Evolutionary conservation across 2,113 vertebrate species (phyloP), one percentile per base, ranked within the genome.

Genomic region (Triplophysa siluroides): DNA sequence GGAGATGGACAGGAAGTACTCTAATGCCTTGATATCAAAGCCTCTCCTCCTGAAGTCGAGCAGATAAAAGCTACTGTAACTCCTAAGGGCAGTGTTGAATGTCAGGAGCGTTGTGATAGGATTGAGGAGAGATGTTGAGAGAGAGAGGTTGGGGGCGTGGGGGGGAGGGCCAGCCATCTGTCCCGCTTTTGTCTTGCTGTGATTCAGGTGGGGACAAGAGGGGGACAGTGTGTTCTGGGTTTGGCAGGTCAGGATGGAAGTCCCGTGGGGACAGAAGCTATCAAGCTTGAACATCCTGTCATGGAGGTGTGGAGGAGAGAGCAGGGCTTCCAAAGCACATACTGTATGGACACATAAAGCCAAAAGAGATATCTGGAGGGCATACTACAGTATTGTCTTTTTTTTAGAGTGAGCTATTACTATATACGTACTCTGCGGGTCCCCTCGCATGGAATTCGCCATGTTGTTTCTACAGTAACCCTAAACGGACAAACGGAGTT

Each of bases 21-120:
- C 13, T 45, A n/a, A 38, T 16, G 1, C 13, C 2, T 43, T 61
- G 54, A 29, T 61, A 50, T 64, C 60, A 29, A 26, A 43, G 54
- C 18, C 63, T 78, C 38, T 12, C n/a, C 69, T 56, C 41, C 58
- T 77, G 19, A 78, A 77, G 67, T 68, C 69, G 43, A 29, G 61
- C 50, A 67, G 82, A 54, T 80, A 54, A 78, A 76, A 77, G 66
- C 62, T 45, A 8, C 33, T 38, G 33, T 38, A 70, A 83, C 78
- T 87, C 90, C 87, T 86, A 38, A 70, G 79, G 88, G 86, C 76
- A 86, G 90, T 88, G 88, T 92, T 90, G 89, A 88, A 90, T 93
- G 86, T 90, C 90, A 86, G 83, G 84, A 87, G 83, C 84, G 67
- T 87, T 83, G 68, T 78, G 83, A 67, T 81, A 74, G 67, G 71